Conservation (phyloP, 1,140 invertebrate genomes). For the Heliconius hermathena region DNA sequence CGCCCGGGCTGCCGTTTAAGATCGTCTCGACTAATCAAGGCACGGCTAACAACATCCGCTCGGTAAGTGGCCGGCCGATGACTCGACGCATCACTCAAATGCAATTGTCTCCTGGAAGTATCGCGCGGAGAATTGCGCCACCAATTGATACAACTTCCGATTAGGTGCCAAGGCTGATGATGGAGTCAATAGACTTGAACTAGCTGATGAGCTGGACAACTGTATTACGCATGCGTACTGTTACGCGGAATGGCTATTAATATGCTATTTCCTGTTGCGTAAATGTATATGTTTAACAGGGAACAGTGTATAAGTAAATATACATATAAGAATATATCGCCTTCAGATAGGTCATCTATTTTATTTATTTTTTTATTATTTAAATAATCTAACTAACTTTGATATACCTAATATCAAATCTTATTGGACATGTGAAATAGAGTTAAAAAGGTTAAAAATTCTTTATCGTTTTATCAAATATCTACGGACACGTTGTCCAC, state of each 20-base stretch:
- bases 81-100: constrained; percentile 69
- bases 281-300: neutral
- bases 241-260: neutral
- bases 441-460: too few relatives aligned
- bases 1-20: constrained; percentile 73
- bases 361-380: too few relatives aligned
- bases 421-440: too few relatives aligned
- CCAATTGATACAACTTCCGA: constrained; percentile 73
- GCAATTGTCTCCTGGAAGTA: constrained; percentile 69
- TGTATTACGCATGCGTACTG: constrained; percentile 16
- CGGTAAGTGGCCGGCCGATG: constrained; percentile 73
- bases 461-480: too few relatives aligned
- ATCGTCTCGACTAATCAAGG: constrained; percentile 78
- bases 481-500: too few relatives aligned
- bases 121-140: constrained; percentile 60
- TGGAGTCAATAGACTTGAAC: constrained; percentile 62
- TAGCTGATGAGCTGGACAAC: constrained; percentile 14
- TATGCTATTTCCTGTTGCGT: neutral
- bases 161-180: constrained; percentile 71
- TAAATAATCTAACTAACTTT: too few relatives aligned
- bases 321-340: too few relatives aligned
- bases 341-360: too few relatives aligned
- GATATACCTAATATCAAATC: too few relatives aligned
- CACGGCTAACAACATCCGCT: constrained; percentile 78
- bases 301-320: too few relatives aligned